phyloP scores from a whole-genome alignment of 2,797 vertebrate species.

The Argentina silus region DNA sequence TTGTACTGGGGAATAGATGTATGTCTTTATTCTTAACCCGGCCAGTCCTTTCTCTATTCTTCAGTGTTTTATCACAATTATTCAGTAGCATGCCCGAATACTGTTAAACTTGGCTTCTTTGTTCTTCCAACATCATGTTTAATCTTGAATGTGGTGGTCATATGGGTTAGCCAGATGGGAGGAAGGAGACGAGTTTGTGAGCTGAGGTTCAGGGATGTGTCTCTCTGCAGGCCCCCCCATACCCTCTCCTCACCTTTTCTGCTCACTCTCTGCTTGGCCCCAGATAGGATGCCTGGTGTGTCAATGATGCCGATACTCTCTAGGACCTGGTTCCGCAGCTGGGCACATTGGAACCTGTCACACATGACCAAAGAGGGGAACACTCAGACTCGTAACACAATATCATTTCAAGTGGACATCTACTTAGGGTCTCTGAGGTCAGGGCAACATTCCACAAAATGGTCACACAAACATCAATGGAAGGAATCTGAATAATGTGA shows the following conservation, averaged over 20 bases:
- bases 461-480: slow-evolving; percentile 1
- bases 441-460: slow-evolving; percentile 6
- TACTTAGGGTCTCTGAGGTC: too few species aligned
- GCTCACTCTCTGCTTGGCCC: slow-evolving; percentile 90
- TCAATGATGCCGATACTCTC: slow-evolving; percentile 95
- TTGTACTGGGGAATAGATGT: too few species aligned
- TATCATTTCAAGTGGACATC: too few species aligned
- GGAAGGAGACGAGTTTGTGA: slow-evolving; percentile 38
- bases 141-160: slow-evolving; percentile 37
- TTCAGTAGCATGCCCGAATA: background rate
- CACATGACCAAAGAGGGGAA: background rate
- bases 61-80: too few species aligned
- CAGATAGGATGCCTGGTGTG: slow-evolving; percentile 86
- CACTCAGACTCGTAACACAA: too few species aligned
- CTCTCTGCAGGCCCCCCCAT: slow-evolving; percentile 41
- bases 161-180: slow-evolving; percentile 64
- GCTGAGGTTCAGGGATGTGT: slow-evolving; percentile 51
- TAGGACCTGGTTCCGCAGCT: slow-evolving; percentile 89
- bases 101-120: too few species aligned
- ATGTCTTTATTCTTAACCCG: too few species aligned
- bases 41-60: too few species aligned
- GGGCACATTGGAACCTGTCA: slow-evolving; percentile 88
- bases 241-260: slow-evolving; percentile 74
- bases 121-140: slow-evolving; percentile 1
- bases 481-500: slow-evolving; percentile 47